These are phyloP conservation scores for Acrobasis repandana DNA, from an alignment of 2,888 invertebrate species.

Conservation along the genomic window DNA sequence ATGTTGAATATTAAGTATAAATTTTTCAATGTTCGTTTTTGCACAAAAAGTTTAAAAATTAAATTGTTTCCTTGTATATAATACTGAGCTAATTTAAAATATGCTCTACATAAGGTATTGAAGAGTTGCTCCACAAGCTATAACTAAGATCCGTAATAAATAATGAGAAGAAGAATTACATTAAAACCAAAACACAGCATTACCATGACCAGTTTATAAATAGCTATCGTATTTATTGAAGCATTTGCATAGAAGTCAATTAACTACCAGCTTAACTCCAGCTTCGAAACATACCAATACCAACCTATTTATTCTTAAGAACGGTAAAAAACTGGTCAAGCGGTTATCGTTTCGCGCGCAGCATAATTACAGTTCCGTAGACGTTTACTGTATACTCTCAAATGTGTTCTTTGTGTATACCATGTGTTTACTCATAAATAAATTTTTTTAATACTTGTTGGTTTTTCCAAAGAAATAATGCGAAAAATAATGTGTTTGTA, in stretches of 20 bases:
- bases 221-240: slow-evolving; percentile 10
- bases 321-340: slow-evolving; percentile 21
- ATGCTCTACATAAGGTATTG: not conserved
- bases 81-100: too few relatives aligned
- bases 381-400: not conserved
- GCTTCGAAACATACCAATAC: slow-evolving; percentile 10
- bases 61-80: too few relatives aligned
- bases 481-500: too few relatives aligned
- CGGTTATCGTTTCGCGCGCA: not conserved
- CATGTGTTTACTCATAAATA: too few relatives aligned
- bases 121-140: not conserved
- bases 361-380: not conserved
- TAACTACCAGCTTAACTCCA: slow-evolving; percentile 14
- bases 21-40: too few relatives aligned
- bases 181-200: slow-evolving; percentile 1
- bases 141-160: not conserved
- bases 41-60: too few relatives aligned
- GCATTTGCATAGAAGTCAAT: slow-evolving; percentile 19
- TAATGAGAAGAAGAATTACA: slow-evolving; percentile 3
- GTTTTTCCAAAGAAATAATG: too few relatives aligned
- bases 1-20: too few relatives aligned
- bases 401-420: too few relatives aligned
- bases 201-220: slow-evolving; percentile 5
- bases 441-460: too few relatives aligned
- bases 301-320: slow-evolving; percentile 22